Evolutionary conservation across 1,140 invertebrate species (phyloP), one percentile per base, ranked within the genome.

Genomic region (Tachypleus tridentatus): DNA sequence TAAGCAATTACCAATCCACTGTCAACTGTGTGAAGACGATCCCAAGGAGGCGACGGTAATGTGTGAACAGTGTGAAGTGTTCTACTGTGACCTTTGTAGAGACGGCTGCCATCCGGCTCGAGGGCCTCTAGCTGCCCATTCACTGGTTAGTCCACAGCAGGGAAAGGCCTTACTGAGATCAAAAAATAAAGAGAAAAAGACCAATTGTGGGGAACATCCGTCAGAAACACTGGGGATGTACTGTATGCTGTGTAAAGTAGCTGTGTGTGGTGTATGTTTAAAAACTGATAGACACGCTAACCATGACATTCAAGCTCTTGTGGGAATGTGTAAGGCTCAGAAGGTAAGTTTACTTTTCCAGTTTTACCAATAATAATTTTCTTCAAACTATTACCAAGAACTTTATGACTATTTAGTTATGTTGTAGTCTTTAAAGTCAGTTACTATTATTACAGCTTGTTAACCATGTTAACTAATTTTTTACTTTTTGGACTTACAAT

Each of bases 1-100:
- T 3, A 81, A 81, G 64, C 84, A 84, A 65, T 77, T 87, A 7
- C 83, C 85, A 10, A 80, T 89, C 65, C 87, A 87, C 72, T 98
- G 94, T 82, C 93, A 98, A 77, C 86, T 97, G 82, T 98, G 95
- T 78, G 91, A 92, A 75, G 88, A 88, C 67, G 82, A 85, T 8
- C 84, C 86, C 0, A 83, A 85, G 57, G 85, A 88, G 51, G 94
- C 95, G 0, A 85, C 87, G 29, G 85, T 92, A 6, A 85, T 93
- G 68, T 99, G 96, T 78, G 91, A 97, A 76, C 93, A 97, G 77
- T 98, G 95, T 79, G 91, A 96, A 76, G 90, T 96, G 58, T 85
- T 93, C 67, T 98, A 97, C 76, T 98, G 95, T 78, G 89, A 93
- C 67, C 79, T 81, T 52, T 98, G 95, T 74, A 84, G 90, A 3